Evolutionary conservation across 2,797 vertebrate genomes (phyloP).

Genomic region (Myotis vivesi): DNA sequence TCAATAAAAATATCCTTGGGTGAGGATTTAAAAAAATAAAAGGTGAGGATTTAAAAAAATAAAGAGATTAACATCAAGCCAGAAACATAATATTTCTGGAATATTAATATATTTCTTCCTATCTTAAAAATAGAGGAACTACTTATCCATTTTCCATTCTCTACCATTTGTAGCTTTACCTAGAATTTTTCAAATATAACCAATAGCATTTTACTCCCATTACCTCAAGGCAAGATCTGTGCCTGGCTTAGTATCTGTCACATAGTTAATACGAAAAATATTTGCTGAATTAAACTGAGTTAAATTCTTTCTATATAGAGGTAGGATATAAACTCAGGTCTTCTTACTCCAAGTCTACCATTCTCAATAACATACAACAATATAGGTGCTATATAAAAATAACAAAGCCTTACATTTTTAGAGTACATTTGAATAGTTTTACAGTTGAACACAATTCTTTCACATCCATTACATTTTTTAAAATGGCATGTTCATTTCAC

Average conservation of each 20-base stretch:
- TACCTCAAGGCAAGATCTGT: neutral
- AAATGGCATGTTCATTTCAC: slow-evolving; percentile 8
- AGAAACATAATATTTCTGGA: too few species aligned
- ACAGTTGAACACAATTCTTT: slow-evolving; percentile 25
- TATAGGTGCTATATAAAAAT: neutral
- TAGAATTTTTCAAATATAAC: neutral
- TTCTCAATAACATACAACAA: neutral
- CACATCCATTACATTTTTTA: neutral
- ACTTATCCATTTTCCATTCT: neutral
- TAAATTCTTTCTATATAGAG: neutral
- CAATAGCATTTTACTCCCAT: neutral
- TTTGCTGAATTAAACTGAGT: slow-evolving; percentile 5
- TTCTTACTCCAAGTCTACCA: neutral
- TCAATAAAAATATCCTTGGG: neutral
- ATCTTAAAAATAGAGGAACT: slow-evolving; percentile 3
- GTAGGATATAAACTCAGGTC: neutral
- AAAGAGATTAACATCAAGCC: neutral
- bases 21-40: neutral
- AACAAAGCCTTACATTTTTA: neutral
- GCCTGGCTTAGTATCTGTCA: neutral
- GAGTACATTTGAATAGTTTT: slow-evolving; percentile 11
- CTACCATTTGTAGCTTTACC: neutral
- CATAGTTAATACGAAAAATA: neutral
- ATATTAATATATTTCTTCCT: neutral
- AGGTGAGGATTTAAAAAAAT: neutral